Base-by-base conservation (phyloP, 2,797 vertebrate species). In the Micrastur ruficollis region DNA sequence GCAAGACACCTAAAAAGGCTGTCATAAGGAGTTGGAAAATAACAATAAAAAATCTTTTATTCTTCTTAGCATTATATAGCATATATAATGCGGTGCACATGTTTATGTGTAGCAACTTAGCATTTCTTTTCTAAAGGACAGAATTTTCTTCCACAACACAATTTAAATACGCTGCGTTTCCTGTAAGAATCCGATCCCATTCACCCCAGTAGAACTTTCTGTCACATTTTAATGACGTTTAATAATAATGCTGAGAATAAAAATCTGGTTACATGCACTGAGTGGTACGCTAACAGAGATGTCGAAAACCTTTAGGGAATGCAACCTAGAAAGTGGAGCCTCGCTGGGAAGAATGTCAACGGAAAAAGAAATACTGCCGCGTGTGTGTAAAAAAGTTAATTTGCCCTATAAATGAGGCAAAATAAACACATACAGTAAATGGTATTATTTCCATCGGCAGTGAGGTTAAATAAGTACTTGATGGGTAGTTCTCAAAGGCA, bases 381-480 rank as follows among this genome's bases (percentile, higher is more conserved):
- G 86, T 89, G 89, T 90, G 81, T 85, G 87, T 74, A 75, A 89
- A 87, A 92, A 93, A 92, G 58, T 95, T 94, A 92, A 94, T 96
- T 80, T 93, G 27, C 83, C 88, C 32, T 58, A 74, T 19, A 83
- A 95, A 94, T n/a, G 91, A 86, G 81, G 67, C 58, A 93, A 94
- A 94, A 89, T 91, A 96, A 95, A 97, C 87, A 92, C 62, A 25
- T 55, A 46, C 49, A 93, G 89, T 46, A 90, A 88, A 83, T 86
- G 72, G 81, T 88, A 92, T 96, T 94, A 95, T 95, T 93, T 46
- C 78, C 83, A 63, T 40, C 7, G 1, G 84, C 90, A 95, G 82
- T 94, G 91, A 96, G 73, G 90, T 86, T 82, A 97, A 96, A 86
- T 95, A 86, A 96, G 62, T 86, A 67, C 67, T 94, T 70, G 81